phyloP scores from a whole-genome alignment of 2,888 invertebrate species.

The Stegophylla sp. region DNA sequence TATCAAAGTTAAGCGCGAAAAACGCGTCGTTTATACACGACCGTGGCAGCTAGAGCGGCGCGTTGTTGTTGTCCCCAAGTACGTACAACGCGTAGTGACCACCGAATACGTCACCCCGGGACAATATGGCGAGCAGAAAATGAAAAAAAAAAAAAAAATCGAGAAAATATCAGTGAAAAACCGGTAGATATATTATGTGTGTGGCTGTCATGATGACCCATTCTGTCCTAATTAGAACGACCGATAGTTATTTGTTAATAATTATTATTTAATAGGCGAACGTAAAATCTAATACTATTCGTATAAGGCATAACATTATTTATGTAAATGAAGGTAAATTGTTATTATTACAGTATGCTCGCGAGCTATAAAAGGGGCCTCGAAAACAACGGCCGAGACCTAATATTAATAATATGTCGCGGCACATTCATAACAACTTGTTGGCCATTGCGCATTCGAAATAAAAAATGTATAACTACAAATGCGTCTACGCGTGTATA shows the following conservation, averaged over 20 bases:
- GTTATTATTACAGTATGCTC: not conserved
- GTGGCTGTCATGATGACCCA: not conserved
- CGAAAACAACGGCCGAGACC: not conserved
- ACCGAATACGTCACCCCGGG: not conserved
- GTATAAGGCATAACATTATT: constrained; percentile 1
- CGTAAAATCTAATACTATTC: not conserved
- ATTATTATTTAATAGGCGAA: constrained; percentile 34
- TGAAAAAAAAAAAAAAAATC: not conserved
- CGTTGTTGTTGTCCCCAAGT: no score
- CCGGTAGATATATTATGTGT: no score
- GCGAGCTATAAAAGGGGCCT: not conserved
- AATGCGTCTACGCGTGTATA: not conserved
- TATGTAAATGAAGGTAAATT: no score
- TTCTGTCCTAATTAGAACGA: constrained; percentile 33
- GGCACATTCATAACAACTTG: not conserved
- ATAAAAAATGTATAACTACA: no score
- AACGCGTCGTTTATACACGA: no score
- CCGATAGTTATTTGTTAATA: not conserved
- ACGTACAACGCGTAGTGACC: no score
- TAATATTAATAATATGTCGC: no score
- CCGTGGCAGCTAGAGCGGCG: no score
- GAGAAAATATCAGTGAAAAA: not conserved
- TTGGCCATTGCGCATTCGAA: not conserved
- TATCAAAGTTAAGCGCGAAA: no score
- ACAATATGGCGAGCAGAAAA: not conserved